Base-by-base conservation (phyloP, 2,888 invertebrate species). In the Marasmarcha lunaedactyla region DNA sequence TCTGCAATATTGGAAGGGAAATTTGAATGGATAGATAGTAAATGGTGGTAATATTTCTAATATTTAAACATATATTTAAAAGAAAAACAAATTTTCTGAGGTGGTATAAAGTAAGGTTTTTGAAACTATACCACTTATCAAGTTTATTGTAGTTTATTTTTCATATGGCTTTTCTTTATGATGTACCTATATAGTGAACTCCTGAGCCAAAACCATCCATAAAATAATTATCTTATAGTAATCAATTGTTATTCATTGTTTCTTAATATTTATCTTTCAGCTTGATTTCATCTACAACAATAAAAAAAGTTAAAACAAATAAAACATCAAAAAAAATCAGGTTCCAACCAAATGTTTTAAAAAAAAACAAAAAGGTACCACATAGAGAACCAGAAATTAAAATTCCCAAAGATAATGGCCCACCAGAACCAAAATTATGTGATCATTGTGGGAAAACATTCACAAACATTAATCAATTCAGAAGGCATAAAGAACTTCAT, bases 1-100 rank as follows among this genome's bases (percentile, higher is more conserved):
- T 59, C 72, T 38, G 74, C 79, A 44, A 56, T 81, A 49, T 52
- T 79, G 50, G 81, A 81, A 60, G 74, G 72, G 34, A 67, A 70
- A 45, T 81, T 70, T 55, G 39, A 53, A 27, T 84, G 79, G 79
- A 69, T 51, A 52, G 79, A 72, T 36, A 65, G 70, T 50, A 58
- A 59, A 57, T 81, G 79, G 81, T 72, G 79, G 83, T 84, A 76
- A 67, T 30, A 30, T 20, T 20, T 20, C 20, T 5, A 20, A 20
- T 3, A 20, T 20, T 20, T 54, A n/a, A n/a, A n/a, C n/a, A n/a
- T n/a, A n/a, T n/a, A n/a, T n/a, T n/a, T n/a, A n/a, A n/a, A n/a
- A n/a, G n/a, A n/a, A n/a, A n/a, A n/a, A n/a, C n/a, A n/a, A n/a
- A n/a, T n/a, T n/a, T n/a, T n/a, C n/a, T n/a, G n/a, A n/a, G n/a